A percentile compares a stretch with the other conserved stretches of the same genome.
Conservation (phyloP, 2,113 vertebrate species). For the Myotis brandtii region DNA sequence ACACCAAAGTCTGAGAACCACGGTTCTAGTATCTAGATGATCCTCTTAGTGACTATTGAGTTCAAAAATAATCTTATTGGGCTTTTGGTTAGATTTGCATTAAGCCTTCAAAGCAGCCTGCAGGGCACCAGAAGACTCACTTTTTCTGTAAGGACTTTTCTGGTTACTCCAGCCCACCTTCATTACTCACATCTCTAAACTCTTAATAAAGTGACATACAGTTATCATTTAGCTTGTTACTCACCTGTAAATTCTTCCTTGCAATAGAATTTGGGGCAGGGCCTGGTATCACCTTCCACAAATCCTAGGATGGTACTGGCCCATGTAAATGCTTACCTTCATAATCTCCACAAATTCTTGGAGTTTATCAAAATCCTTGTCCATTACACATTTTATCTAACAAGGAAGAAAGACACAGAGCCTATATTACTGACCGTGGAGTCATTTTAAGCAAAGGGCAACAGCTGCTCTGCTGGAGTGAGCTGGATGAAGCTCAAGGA, state of each 20-base stretch:
- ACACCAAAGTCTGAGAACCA: background rate
- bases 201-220: background rate
- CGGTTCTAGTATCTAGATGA: background rate
- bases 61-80: background rate
- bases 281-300: background rate
- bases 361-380: constrained; percentile 80
- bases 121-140: background rate
- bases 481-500: background rate
- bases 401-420: background rate
- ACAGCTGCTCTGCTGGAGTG: background rate
- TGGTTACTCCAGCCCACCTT: background rate
- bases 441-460: background rate
- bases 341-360: constrained; percentile 78
- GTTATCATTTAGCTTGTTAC: background rate
- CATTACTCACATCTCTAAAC: background rate
- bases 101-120: background rate
- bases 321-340: constrained; percentile 69
- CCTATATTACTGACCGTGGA: background rate
- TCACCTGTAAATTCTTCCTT: background rate
- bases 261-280: background rate
- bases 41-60: background rate
- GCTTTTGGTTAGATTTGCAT: background rate
- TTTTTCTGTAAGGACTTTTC: background rate
- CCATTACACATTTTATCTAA: constrained; percentile 78
- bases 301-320: background rate